Percentiles rank a stretch among this genome's conserved stretches.
phyloP scores from a whole-genome alignment of 2,113 vertebrate genomes.

The Urocynchramus pylzowi region DNA sequence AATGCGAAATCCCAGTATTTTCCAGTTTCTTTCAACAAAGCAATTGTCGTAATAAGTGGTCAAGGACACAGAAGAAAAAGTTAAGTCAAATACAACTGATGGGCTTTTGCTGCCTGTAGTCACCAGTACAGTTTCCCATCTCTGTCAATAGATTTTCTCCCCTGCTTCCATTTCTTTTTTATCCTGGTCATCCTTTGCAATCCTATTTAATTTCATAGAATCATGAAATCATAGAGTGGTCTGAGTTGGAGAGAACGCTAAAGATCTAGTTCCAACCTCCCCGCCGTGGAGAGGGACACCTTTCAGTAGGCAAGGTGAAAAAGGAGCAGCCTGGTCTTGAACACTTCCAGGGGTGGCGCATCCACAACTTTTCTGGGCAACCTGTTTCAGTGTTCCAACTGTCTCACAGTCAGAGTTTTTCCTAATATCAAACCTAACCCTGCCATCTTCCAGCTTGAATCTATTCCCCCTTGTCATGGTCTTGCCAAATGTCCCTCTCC shows the following conservation, averaged over 20 bases:
- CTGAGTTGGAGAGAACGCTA: too few relatives aligned
- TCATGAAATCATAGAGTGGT: neutral
- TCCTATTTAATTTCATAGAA: rapidly evolving
- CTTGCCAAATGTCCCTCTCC: neutral
- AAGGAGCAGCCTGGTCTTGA: neutral
- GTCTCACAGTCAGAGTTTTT: neutral
- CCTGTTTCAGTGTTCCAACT: neutral
- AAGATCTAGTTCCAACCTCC: neutral
- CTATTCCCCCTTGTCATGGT: neutral
- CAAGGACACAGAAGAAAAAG: neutral
- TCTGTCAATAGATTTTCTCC: neutral
- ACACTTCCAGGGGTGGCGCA: neutral
- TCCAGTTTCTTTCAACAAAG: neutral
- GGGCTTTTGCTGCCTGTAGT: neutral
- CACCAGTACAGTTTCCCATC: neutral
- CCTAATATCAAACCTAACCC: neutral
- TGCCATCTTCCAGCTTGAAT: neutral
- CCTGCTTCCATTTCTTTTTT: rapidly evolving
- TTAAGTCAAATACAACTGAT: neutral
- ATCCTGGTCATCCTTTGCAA: neutral
- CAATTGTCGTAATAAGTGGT: neutral
- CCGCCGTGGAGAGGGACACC: rapidly evolving
- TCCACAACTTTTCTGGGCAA: neutral
- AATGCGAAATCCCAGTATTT: neutral
- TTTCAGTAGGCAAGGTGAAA: neutral